phyloP scores from a whole-genome alignment of 2,888 invertebrate genomes.

The Ennomos quercinarius region DNA sequence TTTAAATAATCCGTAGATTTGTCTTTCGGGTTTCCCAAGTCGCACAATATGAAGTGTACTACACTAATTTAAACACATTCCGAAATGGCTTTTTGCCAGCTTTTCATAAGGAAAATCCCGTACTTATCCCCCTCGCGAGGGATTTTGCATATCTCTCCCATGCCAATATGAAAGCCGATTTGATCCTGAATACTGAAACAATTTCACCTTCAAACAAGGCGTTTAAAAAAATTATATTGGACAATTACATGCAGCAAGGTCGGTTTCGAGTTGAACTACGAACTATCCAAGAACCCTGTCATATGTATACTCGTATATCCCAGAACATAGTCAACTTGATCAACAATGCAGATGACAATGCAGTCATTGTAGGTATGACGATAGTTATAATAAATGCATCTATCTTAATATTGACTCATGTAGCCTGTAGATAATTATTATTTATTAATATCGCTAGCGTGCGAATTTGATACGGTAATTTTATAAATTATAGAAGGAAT shows the following conservation, averaged over 20 bases:
- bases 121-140: not conserved
- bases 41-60: not conserved
- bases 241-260: constrained; percentile 7
- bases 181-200: constrained; percentile 5
- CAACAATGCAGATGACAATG: too few relatives aligned
- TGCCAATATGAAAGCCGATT: not conserved
- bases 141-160: constrained; percentile 1
- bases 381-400: too few relatives aligned
- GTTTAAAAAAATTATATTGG: constrained; percentile 3
- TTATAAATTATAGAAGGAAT: too few relatives aligned
- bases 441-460: too few relatives aligned
- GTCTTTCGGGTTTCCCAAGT: not conserved
- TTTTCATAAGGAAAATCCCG: not conserved
- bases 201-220: constrained; percentile 5
- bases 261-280: not conserved
- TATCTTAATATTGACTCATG: too few relatives aligned
- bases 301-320: too few relatives aligned
- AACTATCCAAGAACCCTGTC: too few relatives aligned
- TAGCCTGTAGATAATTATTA: too few relatives aligned
- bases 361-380: too few relatives aligned
- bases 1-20: too few relatives aligned
- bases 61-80: not conserved
- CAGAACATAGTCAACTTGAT: too few relatives aligned
- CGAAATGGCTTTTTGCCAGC: not conserved
- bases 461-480: too few relatives aligned